phyloP scores from a whole-genome alignment of 2,888 invertebrate species.

The Gerosis bhagava region DNA sequence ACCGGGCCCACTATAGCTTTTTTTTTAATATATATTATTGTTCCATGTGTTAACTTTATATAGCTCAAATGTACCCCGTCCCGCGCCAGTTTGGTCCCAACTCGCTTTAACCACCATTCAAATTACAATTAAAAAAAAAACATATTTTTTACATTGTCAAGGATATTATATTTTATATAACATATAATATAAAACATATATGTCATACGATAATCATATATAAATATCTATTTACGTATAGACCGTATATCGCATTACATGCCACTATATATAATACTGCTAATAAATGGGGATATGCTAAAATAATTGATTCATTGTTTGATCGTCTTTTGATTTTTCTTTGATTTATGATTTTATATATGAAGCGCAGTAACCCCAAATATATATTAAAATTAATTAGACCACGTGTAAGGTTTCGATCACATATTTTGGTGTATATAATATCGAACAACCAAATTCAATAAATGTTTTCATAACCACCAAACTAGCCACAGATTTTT shows the following conservation, averaged over 20 bases:
- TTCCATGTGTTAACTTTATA: conserved; percentile 10
- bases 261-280: conserved; percentile 59
- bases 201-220: no score
- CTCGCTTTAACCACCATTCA: conserved; percentile 31
- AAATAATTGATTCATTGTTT: conserved; percentile 63
- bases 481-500: conserved; percentile 69
- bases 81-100: conserved; percentile 80
- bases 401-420: conserved; percentile 3
- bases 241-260: conserved; percentile 68
- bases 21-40: no score
- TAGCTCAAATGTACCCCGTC: conserved; percentile 43
- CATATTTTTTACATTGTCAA: conserved; percentile 35
- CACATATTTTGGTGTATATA: no score
- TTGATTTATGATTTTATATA: no score
- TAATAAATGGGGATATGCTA: conserved; percentile 64
- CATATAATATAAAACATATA: conserved; percentile 44
- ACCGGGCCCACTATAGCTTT: no score
- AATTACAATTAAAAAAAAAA: conserved; percentile 34
- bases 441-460: no score
- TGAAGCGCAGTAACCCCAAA: conserved; percentile 4
- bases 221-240: conserved; percentile 61
- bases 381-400: conserved; percentile 9
- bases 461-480: conserved; percentile 59
- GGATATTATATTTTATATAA: conserved; percentile 42
- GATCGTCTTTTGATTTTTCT: no score